These are phyloP conservation scores for Ceratina japonica DNA, from an alignment of 1,140 invertebrate species.

Conservation along the genomic window DNA sequence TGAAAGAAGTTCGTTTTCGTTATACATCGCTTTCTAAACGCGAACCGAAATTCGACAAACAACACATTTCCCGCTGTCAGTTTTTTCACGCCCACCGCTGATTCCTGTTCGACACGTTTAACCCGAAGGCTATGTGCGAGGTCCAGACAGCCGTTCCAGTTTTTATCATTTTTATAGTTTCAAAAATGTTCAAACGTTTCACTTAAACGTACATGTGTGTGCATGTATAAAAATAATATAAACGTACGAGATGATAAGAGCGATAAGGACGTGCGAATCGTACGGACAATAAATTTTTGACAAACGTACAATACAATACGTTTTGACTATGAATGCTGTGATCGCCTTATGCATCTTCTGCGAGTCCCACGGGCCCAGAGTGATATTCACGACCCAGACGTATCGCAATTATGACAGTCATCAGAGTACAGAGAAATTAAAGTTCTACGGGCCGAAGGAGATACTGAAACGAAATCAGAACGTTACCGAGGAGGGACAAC, in stretches of 20 bases:
- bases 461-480: conserved; percentile 70
- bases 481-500: conserved; percentile 75
- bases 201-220: neutral
- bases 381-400: conserved; percentile 91
- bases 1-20: conserved; percentile 57
- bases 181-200: conserved; percentile 2
- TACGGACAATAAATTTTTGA: conserved; percentile 30
- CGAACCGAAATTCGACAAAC: conserved; percentile 27
- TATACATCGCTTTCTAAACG: conserved; percentile 27
- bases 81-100: neutral
- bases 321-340: conserved; percentile 77
- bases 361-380: conserved; percentile 92
- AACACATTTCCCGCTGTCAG: neutral
- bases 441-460: conserved; percentile 77
- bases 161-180: conserved; percentile 13
- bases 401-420: conserved; percentile 80
- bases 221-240: neutral
- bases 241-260: neutral
- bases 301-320: neutral
- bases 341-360: conserved; percentile 87
- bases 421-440: conserved; percentile 72
- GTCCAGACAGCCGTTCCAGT: conserved; percentile 1
- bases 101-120: neutral
- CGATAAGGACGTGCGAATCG: conserved; percentile 5
- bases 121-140: conserved; percentile 50